A percentile compares a stretch with the other conserved stretches of the same genome.
Conservation (phyloP, 2,797 vertebrate species). For the Mormyrops boulengeri region DNA sequence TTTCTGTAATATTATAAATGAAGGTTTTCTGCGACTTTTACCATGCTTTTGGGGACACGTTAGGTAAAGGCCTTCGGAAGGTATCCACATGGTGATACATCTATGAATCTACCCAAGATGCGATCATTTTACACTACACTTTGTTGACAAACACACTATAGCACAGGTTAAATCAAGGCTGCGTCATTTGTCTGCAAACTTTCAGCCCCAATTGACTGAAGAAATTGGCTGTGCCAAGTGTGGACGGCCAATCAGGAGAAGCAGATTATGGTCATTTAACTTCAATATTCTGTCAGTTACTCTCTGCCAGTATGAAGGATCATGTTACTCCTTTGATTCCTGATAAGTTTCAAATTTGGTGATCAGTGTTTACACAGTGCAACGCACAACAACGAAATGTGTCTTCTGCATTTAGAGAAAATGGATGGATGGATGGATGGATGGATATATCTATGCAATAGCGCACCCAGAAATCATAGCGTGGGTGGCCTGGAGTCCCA, state of each 20-base stretch:
- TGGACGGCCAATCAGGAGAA: not conserved
- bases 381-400: not conserved
- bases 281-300: not conserved
- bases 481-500: not conserved
- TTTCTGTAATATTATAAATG: not conserved
- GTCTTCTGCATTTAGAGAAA: not conserved
- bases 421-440: not conserved
- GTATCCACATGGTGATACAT: not conserved
- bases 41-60: not conserved
- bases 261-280: not conserved
- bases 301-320: not conserved
- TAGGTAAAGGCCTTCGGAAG: not conserved
- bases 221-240: not conserved
- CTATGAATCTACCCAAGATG: not conserved
- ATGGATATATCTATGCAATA: not conserved
- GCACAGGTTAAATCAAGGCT: not conserved
- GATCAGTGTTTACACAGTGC: not conserved
- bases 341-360: not conserved
- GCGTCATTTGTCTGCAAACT: not conserved
- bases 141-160: not conserved
- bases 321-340: not conserved
- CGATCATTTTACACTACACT: not conserved
- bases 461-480: not conserved
- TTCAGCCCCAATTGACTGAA: not conserved
- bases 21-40: not conserved